A percentile compares a stretch with the other conserved stretches of the same genome.
These are phyloP conservation scores for Dreissena rostriformis DNA, from an alignment of 1,140 invertebrate genomes.

Conservation along the genomic window DNA sequence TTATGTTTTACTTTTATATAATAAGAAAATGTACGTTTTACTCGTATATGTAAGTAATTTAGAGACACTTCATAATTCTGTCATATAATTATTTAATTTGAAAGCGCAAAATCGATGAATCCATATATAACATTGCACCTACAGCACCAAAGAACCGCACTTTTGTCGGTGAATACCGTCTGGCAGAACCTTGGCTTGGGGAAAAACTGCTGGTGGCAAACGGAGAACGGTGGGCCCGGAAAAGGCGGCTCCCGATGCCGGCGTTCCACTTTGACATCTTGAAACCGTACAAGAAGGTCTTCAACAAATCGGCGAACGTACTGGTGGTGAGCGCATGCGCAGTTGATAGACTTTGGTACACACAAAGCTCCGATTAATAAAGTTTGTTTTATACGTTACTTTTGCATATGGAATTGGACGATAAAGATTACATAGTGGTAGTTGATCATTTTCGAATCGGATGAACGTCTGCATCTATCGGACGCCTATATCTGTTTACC, in stretches of 20 bases:
- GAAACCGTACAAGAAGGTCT: slow-evolving; percentile 90
- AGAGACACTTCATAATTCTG: no score
- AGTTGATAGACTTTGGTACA: no score
- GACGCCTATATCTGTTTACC: no score
- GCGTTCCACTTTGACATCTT: slow-evolving; percentile 94
- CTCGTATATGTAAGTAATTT: no score
- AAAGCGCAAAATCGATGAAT: no score
- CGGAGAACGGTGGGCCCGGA: slow-evolving; percentile 88
- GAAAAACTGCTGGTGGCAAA: slow-evolving; percentile 79
- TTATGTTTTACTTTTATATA: no score
- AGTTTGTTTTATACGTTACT: background rate
- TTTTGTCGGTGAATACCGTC: background rate
- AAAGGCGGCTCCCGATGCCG: slow-evolving; percentile 93
- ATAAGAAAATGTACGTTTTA: no score
- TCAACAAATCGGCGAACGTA: slow-evolving; percentile 83
- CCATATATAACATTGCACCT: no score
- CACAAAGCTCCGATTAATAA: background rate
- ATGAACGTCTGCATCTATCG: no score
- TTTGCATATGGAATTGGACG: background rate
- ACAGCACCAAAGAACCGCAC: background rate
- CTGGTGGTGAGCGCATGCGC: slow-evolving; percentile 33
- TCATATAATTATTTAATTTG: no score
- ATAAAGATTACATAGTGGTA: slow-evolving; percentile 3
- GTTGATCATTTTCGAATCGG: no score
- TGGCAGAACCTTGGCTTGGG: slow-evolving; percentile 16